Evolutionary conservation across 2,888 invertebrate genomes (phyloP).

Genomic region (Coleophora deauratella): DNA sequence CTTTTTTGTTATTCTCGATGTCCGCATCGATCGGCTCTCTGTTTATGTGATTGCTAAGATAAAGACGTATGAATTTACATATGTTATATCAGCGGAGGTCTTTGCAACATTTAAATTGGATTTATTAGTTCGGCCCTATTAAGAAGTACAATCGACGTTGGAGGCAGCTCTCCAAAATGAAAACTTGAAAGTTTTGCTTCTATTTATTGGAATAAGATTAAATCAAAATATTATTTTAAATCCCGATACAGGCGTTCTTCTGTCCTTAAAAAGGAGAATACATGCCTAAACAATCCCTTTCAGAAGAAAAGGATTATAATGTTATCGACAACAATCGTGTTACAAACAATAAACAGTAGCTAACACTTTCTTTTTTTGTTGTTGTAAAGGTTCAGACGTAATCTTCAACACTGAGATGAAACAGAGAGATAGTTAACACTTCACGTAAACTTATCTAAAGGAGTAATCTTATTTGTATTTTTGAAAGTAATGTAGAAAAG

Average conservation of each 20-base stretch:
- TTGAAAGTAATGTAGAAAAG: too few relatives aligned
- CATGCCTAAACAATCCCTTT: slow-evolving; percentile 38
- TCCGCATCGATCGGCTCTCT: slow-evolving; percentile 51
- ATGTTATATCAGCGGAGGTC: slow-evolving; percentile 68
- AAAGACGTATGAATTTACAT: slow-evolving; percentile 72
- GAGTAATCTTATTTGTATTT: slow-evolving; percentile 43
- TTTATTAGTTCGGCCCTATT: slow-evolving; percentile 64
- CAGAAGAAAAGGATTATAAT: slow-evolving; percentile 43
- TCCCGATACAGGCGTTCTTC: slow-evolving; percentile 5
- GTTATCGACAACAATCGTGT: slow-evolving; percentile 49
- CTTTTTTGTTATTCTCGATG: slow-evolving; percentile 43
- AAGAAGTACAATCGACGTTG: slow-evolving; percentile 51
- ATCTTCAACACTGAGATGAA: slow-evolving; percentile 44
- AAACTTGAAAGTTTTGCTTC: background rate
- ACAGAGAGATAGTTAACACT: slow-evolving; percentile 41
- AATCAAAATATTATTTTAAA: background rate
- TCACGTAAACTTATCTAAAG: slow-evolving; percentile 43
- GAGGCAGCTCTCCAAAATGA: slow-evolving; percentile 28
- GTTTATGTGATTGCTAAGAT: slow-evolving; percentile 68
- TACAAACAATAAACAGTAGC: slow-evolving; percentile 58
- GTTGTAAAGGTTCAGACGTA: slow-evolving; percentile 31
- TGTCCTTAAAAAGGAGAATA: too few relatives aligned
- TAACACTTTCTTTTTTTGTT: slow-evolving; percentile 37
- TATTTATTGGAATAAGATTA: background rate
- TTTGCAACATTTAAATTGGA: slow-evolving; percentile 68